A percentile compares a stretch with the other conserved stretches of the same genome.
These are phyloP conservation scores for Engystomops pustulosus DNA, from an alignment of 2,113 vertebrate species.

Conservation along the genomic window DNA sequence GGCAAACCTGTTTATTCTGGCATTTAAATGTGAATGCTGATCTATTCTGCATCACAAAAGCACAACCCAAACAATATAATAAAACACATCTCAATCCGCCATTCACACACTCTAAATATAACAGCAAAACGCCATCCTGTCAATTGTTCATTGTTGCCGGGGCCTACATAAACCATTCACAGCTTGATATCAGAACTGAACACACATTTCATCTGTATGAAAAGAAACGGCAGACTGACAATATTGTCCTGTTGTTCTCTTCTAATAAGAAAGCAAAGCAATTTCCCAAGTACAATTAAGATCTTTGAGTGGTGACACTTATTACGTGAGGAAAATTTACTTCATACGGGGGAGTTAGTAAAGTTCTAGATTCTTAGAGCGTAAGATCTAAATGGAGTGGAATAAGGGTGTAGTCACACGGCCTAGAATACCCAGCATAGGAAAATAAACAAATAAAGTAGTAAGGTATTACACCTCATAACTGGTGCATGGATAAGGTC, in stretches of 20 bases:
- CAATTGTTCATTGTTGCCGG: neutral
- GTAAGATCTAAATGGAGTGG: neutral
- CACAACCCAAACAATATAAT: conserved; percentile 13
- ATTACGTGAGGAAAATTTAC: neutral
- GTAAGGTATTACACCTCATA: too few relatives aligned
- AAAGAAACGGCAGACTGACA: conserved; percentile 14
- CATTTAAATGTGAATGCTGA: conserved; percentile 27
- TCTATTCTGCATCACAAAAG: conserved; percentile 26
- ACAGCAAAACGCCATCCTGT: conserved; percentile 14
- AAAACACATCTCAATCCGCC: neutral
- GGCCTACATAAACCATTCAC: neutral
- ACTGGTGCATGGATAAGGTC: too few relatives aligned
- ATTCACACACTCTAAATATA: neutral
- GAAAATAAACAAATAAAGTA: too few relatives aligned
- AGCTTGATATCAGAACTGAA: conserved; percentile 18
- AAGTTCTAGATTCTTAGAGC: neutral
- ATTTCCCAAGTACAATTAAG: neutral
- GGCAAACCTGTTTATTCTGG: neutral
- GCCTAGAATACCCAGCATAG: too few relatives aligned
- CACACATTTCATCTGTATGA: conserved; percentile 9
- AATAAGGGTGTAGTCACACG: too few relatives aligned
- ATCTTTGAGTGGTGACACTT: neutral
- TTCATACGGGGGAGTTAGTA: neutral
- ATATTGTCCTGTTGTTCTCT: neutral
- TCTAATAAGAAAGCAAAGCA: neutral